Percentiles rank a stretch among this genome's conserved stretches.
Conservation (phyloP, 2,888 invertebrate species). For the Heterodera filipjevi region DNA sequence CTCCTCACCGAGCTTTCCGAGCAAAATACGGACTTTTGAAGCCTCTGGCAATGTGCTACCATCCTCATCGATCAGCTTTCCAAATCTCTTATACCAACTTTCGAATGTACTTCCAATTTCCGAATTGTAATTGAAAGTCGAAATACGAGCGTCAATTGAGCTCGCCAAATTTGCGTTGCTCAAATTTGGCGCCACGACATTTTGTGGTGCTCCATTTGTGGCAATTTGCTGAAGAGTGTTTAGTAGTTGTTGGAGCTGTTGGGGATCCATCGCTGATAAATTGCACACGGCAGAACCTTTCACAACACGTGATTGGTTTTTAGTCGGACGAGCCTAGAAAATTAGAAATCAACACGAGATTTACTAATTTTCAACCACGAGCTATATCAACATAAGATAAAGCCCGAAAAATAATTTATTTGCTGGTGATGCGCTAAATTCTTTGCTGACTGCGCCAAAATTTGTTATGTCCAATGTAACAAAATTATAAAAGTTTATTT, state of each 20-base stretch:
- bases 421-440: too few species aligned
- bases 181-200: too few species aligned
- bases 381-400: too few species aligned
- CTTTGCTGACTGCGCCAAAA: too few species aligned
- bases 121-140: background rate
- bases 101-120: background rate
- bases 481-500: too few species aligned
- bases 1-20: slow-evolving; percentile 6
- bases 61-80: background rate
- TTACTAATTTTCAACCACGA: too few species aligned
- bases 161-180: background rate
- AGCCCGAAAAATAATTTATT: too few species aligned
- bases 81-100: background rate
- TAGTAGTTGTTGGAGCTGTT: background rate
- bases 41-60: background rate
- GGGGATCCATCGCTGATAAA: background rate
- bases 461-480: too few species aligned
- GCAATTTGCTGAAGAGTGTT: background rate
- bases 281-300: too few species aligned
- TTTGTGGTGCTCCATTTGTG: background rate
- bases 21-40: background rate
- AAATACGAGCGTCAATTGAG: background rate
- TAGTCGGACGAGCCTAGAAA: too few species aligned
- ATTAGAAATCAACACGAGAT: too few species aligned
- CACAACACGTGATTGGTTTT: too few species aligned